Base-by-base conservation (phyloP, 2,797 vertebrate genomes). In the Austrolebias charrua region DNA sequence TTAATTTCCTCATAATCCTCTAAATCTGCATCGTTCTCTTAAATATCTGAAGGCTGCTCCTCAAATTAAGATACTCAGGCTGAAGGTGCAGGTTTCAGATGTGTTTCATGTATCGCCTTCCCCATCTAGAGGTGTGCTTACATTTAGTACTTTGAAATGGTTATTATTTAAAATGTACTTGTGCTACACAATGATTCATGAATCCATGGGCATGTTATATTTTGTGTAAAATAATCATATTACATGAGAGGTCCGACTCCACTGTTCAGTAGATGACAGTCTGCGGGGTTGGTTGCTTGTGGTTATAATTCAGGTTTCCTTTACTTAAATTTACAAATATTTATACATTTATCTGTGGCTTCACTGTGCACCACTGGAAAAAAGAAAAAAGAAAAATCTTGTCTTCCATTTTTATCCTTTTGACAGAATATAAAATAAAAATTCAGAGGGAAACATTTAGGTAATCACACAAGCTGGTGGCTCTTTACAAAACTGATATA, bases 351-450 rank as follows among this genome's bases (percentile, higher is more conserved):
- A 78, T 78, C 43, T n/a, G 11, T 51, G 56, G 60, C 66, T 61
- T 69, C 51, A 4, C 57, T 73, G 64, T 59, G 61, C 51, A 68
- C 60, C 55, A 62, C 62, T 56, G 49, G 31, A 61, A 54, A 61
- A 76, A 64, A 28, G 53, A 61, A 76, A 69, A 63, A 3, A 73
- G 73, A 65, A 31, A 70, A 73, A 84, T 83, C 78, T 81, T 68
- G 85, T 91, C 88, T 90, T 90, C 86, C 87, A 76, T 83, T 79
- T 73, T 73, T 67, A 60, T 70, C 50, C 18, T 18, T 78, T 70
- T 74, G 66, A 77, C 58, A 29, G 44, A 31, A 67, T 67, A 72
- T 31, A 70, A 68, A 81, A 69, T 81, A 52, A 51, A 50, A 76
- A 66, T 59, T 76, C 35, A 70, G 60, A 48, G 63, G 62, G 75